phyloP scores from a whole-genome alignment of 2,888 invertebrate species.

The Proisotoma minuta region DNA sequence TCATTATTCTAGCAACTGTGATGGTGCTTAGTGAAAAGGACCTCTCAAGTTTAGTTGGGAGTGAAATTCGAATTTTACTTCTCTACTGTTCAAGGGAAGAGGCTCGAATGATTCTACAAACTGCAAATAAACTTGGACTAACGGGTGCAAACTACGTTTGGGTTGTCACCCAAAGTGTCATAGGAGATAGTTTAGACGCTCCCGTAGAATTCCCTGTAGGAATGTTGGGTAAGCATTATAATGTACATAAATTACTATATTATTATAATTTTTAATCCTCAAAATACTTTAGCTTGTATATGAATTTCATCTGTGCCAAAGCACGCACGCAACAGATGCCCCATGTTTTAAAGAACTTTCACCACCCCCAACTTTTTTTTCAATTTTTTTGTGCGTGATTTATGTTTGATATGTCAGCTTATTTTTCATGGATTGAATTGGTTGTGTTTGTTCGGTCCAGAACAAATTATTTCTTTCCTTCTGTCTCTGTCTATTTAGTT shows the following conservation, averaged over 20 bases:
- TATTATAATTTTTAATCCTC: too few species aligned
- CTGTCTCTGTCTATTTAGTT: too few species aligned
- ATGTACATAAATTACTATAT: too few species aligned
- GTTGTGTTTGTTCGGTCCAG: too few species aligned
- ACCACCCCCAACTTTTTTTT: conserved; percentile 1
- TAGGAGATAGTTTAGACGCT: conserved; percentile 57
- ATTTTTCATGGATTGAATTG: too few species aligned
- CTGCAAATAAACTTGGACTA: conserved; percentile 66
- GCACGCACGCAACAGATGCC: neutral
- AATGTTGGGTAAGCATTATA: conserved; percentile 81
- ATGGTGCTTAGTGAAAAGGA: conserved; percentile 71
- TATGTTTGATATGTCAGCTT: neutral
- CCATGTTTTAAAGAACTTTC: neutral
- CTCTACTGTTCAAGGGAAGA: conserved; percentile 85
- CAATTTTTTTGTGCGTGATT: neutral
- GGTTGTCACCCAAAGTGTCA: conserved; percentile 93
- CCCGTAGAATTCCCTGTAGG: conserved; percentile 81
- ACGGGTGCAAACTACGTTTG: conserved; percentile 91
- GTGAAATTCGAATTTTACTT: conserved; percentile 87
- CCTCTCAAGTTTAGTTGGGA: conserved; percentile 74
- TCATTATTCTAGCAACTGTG: conserved; percentile 61
- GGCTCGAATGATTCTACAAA: conserved; percentile 69
- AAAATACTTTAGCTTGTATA: too few species aligned
- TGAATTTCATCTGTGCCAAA: too few species aligned
- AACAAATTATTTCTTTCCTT: neutral